Evolutionary conservation across 1,140 invertebrate species (phyloP), one percentile per base, ranked within the genome.

Genomic region (Chironomus tepperi): DNA sequence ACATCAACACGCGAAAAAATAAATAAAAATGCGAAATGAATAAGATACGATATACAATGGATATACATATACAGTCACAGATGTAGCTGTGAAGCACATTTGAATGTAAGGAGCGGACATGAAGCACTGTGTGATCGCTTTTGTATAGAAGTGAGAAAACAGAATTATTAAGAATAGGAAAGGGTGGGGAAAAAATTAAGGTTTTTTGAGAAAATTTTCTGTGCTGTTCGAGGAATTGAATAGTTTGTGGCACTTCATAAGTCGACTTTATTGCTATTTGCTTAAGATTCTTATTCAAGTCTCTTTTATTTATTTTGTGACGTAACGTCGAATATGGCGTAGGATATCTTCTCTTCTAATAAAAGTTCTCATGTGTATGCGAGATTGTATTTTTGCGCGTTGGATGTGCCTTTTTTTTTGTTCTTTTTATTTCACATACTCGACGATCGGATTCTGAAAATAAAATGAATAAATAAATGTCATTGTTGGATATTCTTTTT

Each of bases 131-230:
- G 47, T 57, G 12, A 34, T 34, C 24, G 24, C 24, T 34, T 3
- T 47, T 47, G 15, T 12, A n/a, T 57, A 12, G 10, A 57, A 57
- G 47, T 57, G 47, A 57, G 47, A 57, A 70, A 57, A 57, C 9
- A 57, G 19, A 70, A 70, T 70, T 18, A 21, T 16, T 8, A 16
- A 67, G 7, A 67, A 19, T 19, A 21, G 16, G 65, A 19, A 70
- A 70, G 65, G 65, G 65, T 70, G 65, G 65, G 65, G 65, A 70
- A 70, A 21, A 70, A 70, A 70, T 70, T 34, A n/a, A n/a, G n/a
- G 24, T 34, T 16, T 70, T 70, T 70, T 16, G 19, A 70, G 65
- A 70, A 70, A 70, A 70, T 18, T 70, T 21, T 21, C 18, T 21
- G 6, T 18, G 18, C 15, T 57, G 47, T 57, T 57, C 47, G 47